Evolutionary conservation across 2,797 vertebrate species (phyloP), one percentile per base, ranked within the genome.

Genomic region (Betta splendens): DNA sequence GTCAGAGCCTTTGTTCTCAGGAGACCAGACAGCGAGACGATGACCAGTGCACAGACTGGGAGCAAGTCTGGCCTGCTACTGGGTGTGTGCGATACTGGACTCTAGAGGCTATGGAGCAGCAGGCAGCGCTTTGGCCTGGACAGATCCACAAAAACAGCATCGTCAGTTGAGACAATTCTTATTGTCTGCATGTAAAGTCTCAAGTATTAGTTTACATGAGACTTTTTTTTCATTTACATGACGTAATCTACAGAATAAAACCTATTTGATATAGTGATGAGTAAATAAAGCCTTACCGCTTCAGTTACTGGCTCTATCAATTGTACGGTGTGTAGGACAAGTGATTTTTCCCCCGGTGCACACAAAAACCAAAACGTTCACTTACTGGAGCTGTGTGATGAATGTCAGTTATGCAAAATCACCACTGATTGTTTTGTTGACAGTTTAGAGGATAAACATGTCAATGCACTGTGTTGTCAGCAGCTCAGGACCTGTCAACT

Each of bases 1-100:
- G 65, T 73, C 11, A 55, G 28, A 44, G 42, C 16, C 59, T 76
- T 85, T 87, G 80, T 86, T 75, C 63, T 67, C 45, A 17, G 25
- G 57, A 45, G 61, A 64, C 23, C 50, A 66, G 49, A 70, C 6
- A 56, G 48, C 72, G 60, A 71, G 54, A 32, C 35, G 7, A 39
- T 58, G 61, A 67, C 68, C 61, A 38, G 50, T 21, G 65, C 38
- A 46, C 60, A 40, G 60, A 70, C 35, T 51, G 50, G 58, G 36
- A 68, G 21, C 46, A 64, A 39, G 52, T n/a, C 44, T 11, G 44
- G 5, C 20, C 35, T 31, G 16, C 64, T 16, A n/a, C n/a, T n/a
- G n/a, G 18, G 33, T 48, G n/a, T 12, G 21, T n/a, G 31, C 38
- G 32, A 35, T 23, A 7, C 39, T 23, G 26, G 10, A 23, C 5